phyloP scores from a whole-genome alignment of 2,888 invertebrate genomes.

The Cryptophagus acutangulus region DNA sequence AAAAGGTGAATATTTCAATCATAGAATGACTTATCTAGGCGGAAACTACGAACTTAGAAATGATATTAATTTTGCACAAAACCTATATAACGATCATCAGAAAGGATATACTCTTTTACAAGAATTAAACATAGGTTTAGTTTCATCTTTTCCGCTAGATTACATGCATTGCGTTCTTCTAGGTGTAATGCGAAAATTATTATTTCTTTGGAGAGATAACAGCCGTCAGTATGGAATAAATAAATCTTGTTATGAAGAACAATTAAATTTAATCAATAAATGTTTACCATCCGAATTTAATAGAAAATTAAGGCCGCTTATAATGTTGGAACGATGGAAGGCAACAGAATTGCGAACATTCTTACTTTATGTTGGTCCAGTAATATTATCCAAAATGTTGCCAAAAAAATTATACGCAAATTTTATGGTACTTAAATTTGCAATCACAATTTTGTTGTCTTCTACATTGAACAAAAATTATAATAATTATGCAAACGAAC shows the following conservation, averaged over 20 bases:
- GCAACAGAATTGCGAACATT: constrained; percentile 28
- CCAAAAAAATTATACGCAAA: constrained; percentile 16
- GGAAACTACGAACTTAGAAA: constrained; percentile 22
- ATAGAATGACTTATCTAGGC: constrained; percentile 22
- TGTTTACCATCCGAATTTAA: constrained; percentile 28
- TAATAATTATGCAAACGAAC: constrained; percentile 21
- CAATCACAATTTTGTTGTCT: constrained; percentile 20
- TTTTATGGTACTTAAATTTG: constrained; percentile 24
- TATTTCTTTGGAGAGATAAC: constrained; percentile 25
- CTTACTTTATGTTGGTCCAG: constrained; percentile 24
- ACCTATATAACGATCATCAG: constrained; percentile 15
- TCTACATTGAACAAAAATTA: constrained; percentile 16
- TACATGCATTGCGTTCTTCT: constrained; percentile 27
- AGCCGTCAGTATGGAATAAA: constrained; percentile 16
- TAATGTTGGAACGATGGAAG: constrained; percentile 26
- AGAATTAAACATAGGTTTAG: constrained; percentile 19
- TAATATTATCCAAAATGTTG: constrained; percentile 18
- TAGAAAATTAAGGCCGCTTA: constrained; percentile 25
- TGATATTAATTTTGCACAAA: constrained; percentile 13
- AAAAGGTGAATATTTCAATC: constrained; percentile 19
- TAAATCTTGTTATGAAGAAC: constrained; percentile 7
- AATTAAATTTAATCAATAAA: constrained; percentile 6
- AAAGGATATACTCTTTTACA: constrained; percentile 19
- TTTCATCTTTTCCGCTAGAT: constrained; percentile 22
- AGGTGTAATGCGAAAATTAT: constrained; percentile 25